phyloP scores from a whole-genome alignment of 2,797 vertebrate genomes.

The Coreius guichenoti region DNA sequence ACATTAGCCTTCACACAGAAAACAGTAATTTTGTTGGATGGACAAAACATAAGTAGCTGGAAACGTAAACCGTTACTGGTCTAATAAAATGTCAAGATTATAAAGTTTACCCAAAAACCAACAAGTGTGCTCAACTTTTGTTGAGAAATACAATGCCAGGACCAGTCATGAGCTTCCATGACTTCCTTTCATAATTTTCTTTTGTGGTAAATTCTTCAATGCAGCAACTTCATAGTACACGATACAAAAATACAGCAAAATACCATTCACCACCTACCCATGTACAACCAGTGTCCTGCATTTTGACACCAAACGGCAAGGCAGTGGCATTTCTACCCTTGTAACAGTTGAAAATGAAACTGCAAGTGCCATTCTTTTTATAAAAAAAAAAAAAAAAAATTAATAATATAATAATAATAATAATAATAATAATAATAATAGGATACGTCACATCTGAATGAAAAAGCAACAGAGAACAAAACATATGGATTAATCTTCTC shows the following conservation, averaged over 20 bases:
- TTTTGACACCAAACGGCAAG: neutral
- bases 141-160: slow-evolving; percentile 14
- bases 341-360: slow-evolving; percentile 23
- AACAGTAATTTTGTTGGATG: slow-evolving; percentile 60
- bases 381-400: neutral
- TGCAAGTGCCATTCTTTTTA: neutral
- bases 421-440: too few species aligned
- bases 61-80: slow-evolving; percentile 41
- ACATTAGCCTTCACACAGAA: slow-evolving; percentile 85
- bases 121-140: neutral
- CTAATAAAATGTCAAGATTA: slow-evolving; percentile 72
- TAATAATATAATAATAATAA: too few species aligned
- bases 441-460: neutral
- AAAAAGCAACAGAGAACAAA: neutral
- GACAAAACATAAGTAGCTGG: slow-evolving; percentile 56
- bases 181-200: neutral
- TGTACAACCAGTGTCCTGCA: neutral
- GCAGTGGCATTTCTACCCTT: slow-evolving; percentile 15
- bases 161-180: neutral
- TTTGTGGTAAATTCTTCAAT: neutral
- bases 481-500: neutral
- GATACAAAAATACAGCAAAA: neutral
- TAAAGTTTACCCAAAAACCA: slow-evolving; percentile 44
- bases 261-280: neutral
- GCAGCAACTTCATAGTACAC: slow-evolving; percentile 9